phyloP scores from a whole-genome alignment of 2,113 vertebrate genomes.

The Ciconia boyciana region DNA sequence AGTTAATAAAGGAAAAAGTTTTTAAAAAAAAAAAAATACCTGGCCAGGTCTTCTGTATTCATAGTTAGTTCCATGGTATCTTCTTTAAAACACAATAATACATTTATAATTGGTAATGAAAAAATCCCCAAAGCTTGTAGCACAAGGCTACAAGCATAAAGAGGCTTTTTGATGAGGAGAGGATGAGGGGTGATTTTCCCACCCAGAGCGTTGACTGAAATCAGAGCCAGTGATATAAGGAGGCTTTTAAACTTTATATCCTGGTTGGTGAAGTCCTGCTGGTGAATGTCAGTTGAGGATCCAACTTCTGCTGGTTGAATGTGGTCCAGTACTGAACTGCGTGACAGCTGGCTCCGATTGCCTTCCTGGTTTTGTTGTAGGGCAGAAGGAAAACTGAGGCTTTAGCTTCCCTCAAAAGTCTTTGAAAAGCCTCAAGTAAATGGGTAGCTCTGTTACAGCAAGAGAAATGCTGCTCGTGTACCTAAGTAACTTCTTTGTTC shows the following conservation, averaged over 20 bases:
- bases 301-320: background rate
- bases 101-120: background rate
- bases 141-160: rapidly evolving
- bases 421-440: background rate
- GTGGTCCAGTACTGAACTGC: rapidly evolving
- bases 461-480: background rate
- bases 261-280: background rate
- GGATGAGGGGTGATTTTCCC: background rate
- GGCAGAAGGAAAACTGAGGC: background rate
- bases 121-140: background rate
- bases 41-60: background rate
- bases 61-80: background rate
- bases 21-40: background rate
- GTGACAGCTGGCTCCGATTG: rapidly evolving
- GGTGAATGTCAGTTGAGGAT: background rate
- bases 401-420: background rate
- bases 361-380: background rate
- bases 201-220: background rate
- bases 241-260: background rate
- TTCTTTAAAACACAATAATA: background rate
- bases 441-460: background rate
- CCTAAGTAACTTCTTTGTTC: background rate
- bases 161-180: background rate
- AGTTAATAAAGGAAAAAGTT: background rate
- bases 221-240: rapidly evolving